These are phyloP conservation scores for Lonchura striata DNA, from an alignment of 2,113 vertebrate genomes.

Conservation along the genomic window DNA sequence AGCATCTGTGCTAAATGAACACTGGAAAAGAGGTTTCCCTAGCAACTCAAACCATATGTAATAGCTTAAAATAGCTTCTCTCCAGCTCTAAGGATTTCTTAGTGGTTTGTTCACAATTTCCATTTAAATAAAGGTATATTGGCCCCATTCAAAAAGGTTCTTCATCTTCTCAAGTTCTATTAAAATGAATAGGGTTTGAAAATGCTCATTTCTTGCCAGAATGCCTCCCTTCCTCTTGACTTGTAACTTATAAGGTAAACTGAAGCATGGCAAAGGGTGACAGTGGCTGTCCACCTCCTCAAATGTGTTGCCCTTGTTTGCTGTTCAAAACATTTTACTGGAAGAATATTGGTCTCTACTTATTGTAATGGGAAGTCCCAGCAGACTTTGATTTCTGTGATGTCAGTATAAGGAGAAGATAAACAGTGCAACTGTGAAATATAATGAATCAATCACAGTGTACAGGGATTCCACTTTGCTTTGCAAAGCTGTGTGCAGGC, in stretches of 20 bases:
- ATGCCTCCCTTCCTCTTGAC: not conserved
- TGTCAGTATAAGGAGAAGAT: not conserved
- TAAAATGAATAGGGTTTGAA: not conserved
- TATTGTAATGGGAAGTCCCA: not conserved
- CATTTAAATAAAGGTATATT: slow-evolving; percentile 20
- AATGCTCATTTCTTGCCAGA: not conserved
- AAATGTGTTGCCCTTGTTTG: not conserved
- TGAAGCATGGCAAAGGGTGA: not conserved
- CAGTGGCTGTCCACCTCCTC: not conserved
- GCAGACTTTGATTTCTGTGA: not conserved
- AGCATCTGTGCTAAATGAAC: slow-evolving; percentile 56
- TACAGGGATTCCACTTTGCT: not conserved
- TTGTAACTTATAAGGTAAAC: not conserved
- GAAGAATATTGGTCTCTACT: not conserved
- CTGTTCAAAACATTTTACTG: not conserved
- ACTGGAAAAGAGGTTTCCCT: slow-evolving; percentile 61
- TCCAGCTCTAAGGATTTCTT: slow-evolving; percentile 46
- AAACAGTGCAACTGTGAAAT: not conserved
- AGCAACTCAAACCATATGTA: slow-evolving; percentile 64
- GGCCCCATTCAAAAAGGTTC: slow-evolving; percentile 12
- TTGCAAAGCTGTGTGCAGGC: not conserved
- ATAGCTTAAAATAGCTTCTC: slow-evolving; percentile 64
- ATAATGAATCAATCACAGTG: fast-evolving
- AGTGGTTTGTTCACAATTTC: slow-evolving; percentile 21
- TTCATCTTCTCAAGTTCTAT: not conserved